Evolutionary conservation across 2,888 invertebrate species (phyloP).

Genomic region (Dryocosmus kuriphilus): DNA sequence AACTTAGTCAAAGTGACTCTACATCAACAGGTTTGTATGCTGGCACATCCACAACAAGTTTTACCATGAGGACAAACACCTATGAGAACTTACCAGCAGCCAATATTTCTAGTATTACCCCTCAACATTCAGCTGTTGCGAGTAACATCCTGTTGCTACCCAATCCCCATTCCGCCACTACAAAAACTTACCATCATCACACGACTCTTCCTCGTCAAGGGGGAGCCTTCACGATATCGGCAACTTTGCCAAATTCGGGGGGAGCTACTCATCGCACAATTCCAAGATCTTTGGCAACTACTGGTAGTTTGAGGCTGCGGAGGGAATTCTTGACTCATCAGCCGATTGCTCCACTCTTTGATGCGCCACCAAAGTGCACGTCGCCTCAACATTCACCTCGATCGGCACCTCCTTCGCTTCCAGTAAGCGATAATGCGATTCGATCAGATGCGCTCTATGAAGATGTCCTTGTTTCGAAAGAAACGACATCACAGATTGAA

Average conservation of each 20-base stretch:
- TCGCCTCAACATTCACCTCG: slow-evolving; percentile 63
- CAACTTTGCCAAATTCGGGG: slow-evolving; percentile 73
- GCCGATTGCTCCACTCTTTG: slow-evolving; percentile 67
- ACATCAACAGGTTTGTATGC: slow-evolving; percentile 63
- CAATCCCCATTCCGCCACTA: slow-evolving; percentile 73
- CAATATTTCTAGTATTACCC: slow-evolving; percentile 53
- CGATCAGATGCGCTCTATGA: slow-evolving; percentile 71
- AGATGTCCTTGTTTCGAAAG: slow-evolving; percentile 61
- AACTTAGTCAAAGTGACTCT: slow-evolving; percentile 65
- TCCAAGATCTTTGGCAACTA: slow-evolving; percentile 78
- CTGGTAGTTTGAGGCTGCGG: slow-evolving; percentile 67
- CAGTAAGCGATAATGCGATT: slow-evolving; percentile 59
- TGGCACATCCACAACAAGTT: slow-evolving; percentile 70
- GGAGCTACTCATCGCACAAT: slow-evolving; percentile 80
- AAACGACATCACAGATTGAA: slow-evolving; percentile 56
- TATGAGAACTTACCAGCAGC: slow-evolving; percentile 72
- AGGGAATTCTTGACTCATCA: slow-evolving; percentile 71
- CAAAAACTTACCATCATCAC: slow-evolving; percentile 79
- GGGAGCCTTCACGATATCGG: slow-evolving; percentile 75
- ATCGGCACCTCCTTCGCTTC: slow-evolving; percentile 62
- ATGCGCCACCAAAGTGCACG: slow-evolving; percentile 63
- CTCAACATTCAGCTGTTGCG: slow-evolving; percentile 50
- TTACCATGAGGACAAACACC: slow-evolving; percentile 68
- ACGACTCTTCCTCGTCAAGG: slow-evolving; percentile 75
- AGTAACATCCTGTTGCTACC: slow-evolving; percentile 71